Evolutionary conservation across 2,113 vertebrate species (phyloP).

Genomic region (Eptesicus fuscus): DNA sequence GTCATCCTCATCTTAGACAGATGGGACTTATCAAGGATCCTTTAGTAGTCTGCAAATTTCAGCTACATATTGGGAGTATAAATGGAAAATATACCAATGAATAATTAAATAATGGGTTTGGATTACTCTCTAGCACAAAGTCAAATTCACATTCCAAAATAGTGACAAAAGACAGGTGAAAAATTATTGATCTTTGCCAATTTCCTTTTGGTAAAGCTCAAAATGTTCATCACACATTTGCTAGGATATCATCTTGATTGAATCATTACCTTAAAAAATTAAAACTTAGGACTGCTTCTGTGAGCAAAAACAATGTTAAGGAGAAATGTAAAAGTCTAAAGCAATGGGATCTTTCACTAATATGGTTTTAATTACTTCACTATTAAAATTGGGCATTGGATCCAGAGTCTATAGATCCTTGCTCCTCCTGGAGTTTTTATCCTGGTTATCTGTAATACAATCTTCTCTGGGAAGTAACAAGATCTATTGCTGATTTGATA

Average conservation of each 20-base stretch:
- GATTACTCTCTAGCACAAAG: constrained; percentile 30
- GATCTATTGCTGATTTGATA: background rate
- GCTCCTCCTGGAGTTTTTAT: background rate
- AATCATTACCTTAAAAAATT: background rate
- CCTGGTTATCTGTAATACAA: background rate
- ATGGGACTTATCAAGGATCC: background rate
- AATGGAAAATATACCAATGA: constrained; percentile 52
- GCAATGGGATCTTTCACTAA: background rate
- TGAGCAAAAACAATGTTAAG: background rate
- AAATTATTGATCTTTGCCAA: constrained; percentile 26
- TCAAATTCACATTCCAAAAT: constrained; percentile 47
- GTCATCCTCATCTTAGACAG: background rate
- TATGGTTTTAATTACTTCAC: background rate
- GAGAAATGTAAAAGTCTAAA: background rate
- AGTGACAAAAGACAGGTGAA: constrained; percentile 3
- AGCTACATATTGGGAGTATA: constrained; percentile 9
- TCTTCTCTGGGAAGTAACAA: background rate
- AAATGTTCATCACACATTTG: background rate
- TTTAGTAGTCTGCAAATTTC: constrained; percentile 7
- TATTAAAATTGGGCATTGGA: background rate
- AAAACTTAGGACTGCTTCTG: background rate
- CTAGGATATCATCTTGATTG: background rate
- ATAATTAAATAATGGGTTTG: constrained; percentile 52
- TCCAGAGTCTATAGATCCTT: background rate
- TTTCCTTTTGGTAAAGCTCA: constrained; percentile 36